Evolutionary conservation across 2,797 vertebrate species (phyloP).

Genomic region (Masticophis lateralis): DNA sequence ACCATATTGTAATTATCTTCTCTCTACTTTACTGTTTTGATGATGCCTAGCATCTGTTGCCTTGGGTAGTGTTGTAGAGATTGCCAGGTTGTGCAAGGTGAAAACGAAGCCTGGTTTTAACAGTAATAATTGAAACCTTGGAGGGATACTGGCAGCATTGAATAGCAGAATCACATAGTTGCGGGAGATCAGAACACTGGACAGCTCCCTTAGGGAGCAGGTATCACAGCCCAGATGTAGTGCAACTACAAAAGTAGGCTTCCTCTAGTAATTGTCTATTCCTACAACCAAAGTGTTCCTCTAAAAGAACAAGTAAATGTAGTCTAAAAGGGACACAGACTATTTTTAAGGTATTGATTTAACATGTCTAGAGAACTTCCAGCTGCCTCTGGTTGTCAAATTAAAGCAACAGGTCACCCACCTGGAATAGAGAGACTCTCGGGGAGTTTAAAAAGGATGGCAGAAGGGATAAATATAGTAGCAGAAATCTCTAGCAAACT

Average conservation of each 20-base stretch:
- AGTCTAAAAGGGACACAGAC: neutral
- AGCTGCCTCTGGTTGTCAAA: neutral
- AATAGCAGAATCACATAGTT: neutral
- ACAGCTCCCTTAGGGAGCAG: constrained; percentile 1
- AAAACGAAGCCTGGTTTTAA: neutral
- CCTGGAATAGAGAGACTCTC: neutral
- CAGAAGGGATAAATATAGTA: neutral
- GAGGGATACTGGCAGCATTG: neutral
- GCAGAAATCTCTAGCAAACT: neutral
- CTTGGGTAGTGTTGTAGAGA: neutral
- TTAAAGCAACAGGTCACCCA: neutral
- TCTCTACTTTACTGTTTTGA: neutral
- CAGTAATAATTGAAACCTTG: neutral
- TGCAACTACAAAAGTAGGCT: neutral
- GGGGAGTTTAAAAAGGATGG: neutral
- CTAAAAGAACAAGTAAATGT: neutral
- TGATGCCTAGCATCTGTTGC: neutral
- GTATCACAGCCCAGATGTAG: neutral
- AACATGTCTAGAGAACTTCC: neutral
- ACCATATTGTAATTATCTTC: neutral
- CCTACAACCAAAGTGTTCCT: neutral
- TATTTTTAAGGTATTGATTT: neutral
- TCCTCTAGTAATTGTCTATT: neutral
- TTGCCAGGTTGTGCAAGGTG: neutral
- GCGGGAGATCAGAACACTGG: neutral